phyloP scores from a whole-genome alignment of 2,888 invertebrate genomes.

The Perizoma flavofasciatum region DNA sequence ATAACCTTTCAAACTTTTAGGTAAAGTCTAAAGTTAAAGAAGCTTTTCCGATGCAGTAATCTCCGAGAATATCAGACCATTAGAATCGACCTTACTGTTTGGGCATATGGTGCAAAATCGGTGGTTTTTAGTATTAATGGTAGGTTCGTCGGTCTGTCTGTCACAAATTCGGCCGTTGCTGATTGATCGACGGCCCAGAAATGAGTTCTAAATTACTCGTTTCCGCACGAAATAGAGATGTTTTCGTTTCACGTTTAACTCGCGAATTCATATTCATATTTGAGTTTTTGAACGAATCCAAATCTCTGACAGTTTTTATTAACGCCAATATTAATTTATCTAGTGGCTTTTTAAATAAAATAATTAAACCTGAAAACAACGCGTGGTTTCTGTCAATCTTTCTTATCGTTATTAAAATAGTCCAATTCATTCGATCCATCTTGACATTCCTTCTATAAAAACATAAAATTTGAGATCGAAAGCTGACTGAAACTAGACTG shows the following conservation, averaged over 20 bases:
- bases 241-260: conserved; percentile 32
- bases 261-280: conserved; percentile 28
- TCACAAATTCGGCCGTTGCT: conserved; percentile 41
- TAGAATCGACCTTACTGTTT: conserved; percentile 29
- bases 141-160: conserved; percentile 31
- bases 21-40: conserved; percentile 12
- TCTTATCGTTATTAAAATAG: too few species aligned
- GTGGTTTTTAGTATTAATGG: conserved; percentile 13
- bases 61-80: background rate
- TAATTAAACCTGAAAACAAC: too few species aligned
- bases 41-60: conserved; percentile 8
- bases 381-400: too few species aligned
- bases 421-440: too few species aligned
- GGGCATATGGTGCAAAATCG: conserved; percentile 17
- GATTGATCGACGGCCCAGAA: conserved; percentile 58
- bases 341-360: too few species aligned
- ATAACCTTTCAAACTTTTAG: conserved; percentile 1
- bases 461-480: too few species aligned
- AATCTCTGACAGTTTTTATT: conserved; percentile 7
- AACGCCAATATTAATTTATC: background rate
- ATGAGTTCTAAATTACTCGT: conserved; percentile 57
- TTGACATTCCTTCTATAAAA: too few species aligned
- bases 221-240: conserved; percentile 55
- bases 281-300: conserved; percentile 17
- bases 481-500: too few species aligned